Percentiles rank a stretch among this genome's conserved stretches.
Conservation (phyloP, 1,140 invertebrate genomes). For the Drosophila subobscura region DNA sequence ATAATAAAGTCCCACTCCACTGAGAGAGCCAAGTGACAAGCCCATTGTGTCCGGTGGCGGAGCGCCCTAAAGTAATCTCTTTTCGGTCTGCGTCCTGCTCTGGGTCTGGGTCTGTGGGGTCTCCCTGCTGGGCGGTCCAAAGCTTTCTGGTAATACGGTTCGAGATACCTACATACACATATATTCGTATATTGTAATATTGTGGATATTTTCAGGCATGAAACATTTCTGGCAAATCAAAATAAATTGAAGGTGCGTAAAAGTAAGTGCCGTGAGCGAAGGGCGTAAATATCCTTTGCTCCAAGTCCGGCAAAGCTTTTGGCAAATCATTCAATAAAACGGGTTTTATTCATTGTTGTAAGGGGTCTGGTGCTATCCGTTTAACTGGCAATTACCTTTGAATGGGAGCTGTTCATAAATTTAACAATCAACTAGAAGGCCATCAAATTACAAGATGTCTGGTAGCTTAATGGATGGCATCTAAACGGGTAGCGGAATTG, state of each 20-base stretch:
- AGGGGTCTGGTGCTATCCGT: background rate
- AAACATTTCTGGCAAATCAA: conserved; percentile 35
- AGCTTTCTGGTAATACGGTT: too few relatives aligned
- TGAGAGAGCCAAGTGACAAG: too few relatives aligned
- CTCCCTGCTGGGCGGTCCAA: background rate
- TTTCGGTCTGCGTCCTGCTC: background rate
- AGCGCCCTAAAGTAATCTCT: conserved; percentile 22
- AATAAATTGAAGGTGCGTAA: conserved; percentile 13
- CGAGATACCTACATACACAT: too few relatives aligned
- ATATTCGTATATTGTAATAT: too few relatives aligned
- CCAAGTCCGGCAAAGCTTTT: too few relatives aligned
- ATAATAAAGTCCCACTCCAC: too few relatives aligned
- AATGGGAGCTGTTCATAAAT: conserved; percentile 33
- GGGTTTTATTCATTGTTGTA: background rate
- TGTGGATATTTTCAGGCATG: background rate
- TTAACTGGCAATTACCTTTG: conserved; percentile 32
- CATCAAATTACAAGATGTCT: too few relatives aligned
- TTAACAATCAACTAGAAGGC: conserved; percentile 4
- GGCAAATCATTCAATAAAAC: background rate
- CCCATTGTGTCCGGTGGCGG: background rate
- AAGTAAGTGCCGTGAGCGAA: background rate
- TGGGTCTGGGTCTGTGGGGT: too few relatives aligned
- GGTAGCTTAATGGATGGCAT: too few relatives aligned
- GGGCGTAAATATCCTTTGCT: background rate
- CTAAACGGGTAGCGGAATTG: too few relatives aligned